Percentiles rank a stretch among this genome's conserved stretches.
Conservation (phyloP, 2,888 invertebrate genomes). For the Anoncus sp. region DNA sequence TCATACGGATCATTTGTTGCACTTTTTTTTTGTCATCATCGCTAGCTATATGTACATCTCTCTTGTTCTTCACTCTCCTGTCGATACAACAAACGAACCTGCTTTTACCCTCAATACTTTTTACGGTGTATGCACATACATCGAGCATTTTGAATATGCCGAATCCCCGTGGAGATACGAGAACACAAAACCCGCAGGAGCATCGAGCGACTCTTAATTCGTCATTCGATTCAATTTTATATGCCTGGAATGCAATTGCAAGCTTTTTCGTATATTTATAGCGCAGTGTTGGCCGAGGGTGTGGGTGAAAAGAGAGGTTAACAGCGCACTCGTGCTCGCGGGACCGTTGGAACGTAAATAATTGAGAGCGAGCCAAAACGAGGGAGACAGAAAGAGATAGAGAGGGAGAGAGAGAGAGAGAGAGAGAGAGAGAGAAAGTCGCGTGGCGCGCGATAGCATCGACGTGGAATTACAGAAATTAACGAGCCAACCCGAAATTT, state of each 20-base stretch:
- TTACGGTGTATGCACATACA: background rate
- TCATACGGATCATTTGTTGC: constrained; percentile 7
- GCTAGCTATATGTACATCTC: background rate
- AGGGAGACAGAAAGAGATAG: constrained; percentile 61
- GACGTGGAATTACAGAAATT: constrained; percentile 62
- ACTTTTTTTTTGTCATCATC: constrained; percentile 7
- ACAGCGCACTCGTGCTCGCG: constrained; percentile 47
- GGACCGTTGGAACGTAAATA: constrained; percentile 67
- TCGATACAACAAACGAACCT: constrained; percentile 15
- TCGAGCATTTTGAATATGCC: constrained; percentile 14
- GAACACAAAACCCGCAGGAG: background rate
- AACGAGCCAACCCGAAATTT: constrained; percentile 66
- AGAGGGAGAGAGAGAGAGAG: constrained; percentile 55
- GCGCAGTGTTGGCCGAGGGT: background rate
- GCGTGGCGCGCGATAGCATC: constrained; percentile 57
- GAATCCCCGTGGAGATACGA: constrained; percentile 7
- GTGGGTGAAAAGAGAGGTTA: constrained; percentile 25
- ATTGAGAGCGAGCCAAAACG: constrained; percentile 67
- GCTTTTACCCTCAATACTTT: background rate
- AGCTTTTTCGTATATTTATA: constrained; percentile 38
- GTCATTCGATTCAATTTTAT: constrained; percentile 59
- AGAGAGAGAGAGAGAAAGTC: constrained; percentile 61
- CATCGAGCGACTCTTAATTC: constrained; percentile 54
- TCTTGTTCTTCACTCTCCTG: background rate
- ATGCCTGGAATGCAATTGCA: constrained; percentile 47